These are phyloP conservation scores for Geopemphigus sp. DNA, from an alignment of 1,140 invertebrate genomes.

Conservation along the genomic window DNA sequence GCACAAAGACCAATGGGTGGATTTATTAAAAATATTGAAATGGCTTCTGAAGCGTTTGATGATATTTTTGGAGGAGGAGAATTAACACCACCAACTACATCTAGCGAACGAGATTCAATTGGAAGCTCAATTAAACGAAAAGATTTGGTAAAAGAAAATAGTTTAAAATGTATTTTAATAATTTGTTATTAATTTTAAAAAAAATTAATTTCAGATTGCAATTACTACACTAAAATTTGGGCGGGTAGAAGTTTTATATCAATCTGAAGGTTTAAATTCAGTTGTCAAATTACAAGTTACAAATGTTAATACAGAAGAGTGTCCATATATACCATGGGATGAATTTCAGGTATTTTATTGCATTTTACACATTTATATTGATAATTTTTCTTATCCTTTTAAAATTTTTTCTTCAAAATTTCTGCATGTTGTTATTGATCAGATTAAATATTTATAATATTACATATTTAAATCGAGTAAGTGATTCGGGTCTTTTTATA, in stretches of 20 bases:
- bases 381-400: not conserved
- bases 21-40: slow-evolving; percentile 61
- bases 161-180: not conserved
- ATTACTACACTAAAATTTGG: slow-evolving; percentile 78
- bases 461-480: slow-evolving; percentile 19
- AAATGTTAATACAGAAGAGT: slow-evolving; percentile 75
- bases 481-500: slow-evolving; percentile 18
- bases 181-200: not conserved
- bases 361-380: not conserved
- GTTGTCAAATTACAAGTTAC: slow-evolving; percentile 73
- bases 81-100: slow-evolving; percentile 63
- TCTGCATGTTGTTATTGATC: slow-evolving; percentile 9
- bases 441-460: not conserved
- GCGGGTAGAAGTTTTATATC: slow-evolving; percentile 77
- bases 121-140: slow-evolving; percentile 74
- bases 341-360: slow-evolving; percentile 78
- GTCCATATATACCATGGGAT: slow-evolving; percentile 84
- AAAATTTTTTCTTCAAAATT: slow-evolving; percentile 18
- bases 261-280: slow-evolving; percentile 73
- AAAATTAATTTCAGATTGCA: slow-evolving; percentile 64
- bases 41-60: slow-evolving; percentile 82
- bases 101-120: slow-evolving; percentile 79
- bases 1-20: slow-evolving; percentile 10
- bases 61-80: slow-evolving; percentile 59
- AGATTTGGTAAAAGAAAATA: slow-evolving; percentile 63